Evolutionary conservation across 2,888 invertebrate genomes (phyloP).

Genomic region (Microctonus hyperodae): DNA sequence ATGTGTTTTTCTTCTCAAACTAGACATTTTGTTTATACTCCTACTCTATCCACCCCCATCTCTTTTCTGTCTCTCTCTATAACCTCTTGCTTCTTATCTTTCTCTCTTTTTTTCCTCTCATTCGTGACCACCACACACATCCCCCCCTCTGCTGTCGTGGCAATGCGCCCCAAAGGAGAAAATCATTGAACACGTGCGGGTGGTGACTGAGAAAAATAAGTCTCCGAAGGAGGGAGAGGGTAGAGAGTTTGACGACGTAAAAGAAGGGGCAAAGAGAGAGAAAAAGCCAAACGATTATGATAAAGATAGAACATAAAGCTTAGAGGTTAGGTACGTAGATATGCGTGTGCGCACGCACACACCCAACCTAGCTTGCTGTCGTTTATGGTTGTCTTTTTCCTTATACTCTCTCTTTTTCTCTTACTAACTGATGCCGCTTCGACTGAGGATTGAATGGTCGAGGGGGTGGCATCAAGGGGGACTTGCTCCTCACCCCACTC

Average conservation of each 20-base stretch:
- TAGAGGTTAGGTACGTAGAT: slow-evolving; percentile 8
- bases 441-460: slow-evolving; percentile 47
- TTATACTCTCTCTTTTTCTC: slow-evolving; percentile 24
- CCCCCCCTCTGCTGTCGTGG: slow-evolving; percentile 8
- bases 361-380: slow-evolving; percentile 11
- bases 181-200: slow-evolving; percentile 29
- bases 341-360: slow-evolving; percentile 20
- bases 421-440: slow-evolving; percentile 34
- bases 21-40: too few species aligned
- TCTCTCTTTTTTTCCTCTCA: slow-evolving; percentile 10
- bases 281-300: background rate
- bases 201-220: slow-evolving; percentile 14
- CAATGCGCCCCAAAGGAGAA: slow-evolving; percentile 15
- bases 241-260: background rate
- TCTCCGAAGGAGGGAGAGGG: slow-evolving; percentile 1
- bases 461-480: slow-evolving; percentile 50
- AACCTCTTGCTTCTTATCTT: slow-evolving; percentile 39
- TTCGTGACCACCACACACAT: background rate
- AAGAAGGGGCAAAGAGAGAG: background rate
- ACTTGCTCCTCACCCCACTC: slow-evolving; percentile 56
- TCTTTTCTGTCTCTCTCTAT: slow-evolving; percentile 16
- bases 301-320: background rate
- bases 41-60: background rate
- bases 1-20: background rate
- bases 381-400: slow-evolving; percentile 10